Conservation (phyloP, 1,140 invertebrate species). For the Olivierus martensii region DNA sequence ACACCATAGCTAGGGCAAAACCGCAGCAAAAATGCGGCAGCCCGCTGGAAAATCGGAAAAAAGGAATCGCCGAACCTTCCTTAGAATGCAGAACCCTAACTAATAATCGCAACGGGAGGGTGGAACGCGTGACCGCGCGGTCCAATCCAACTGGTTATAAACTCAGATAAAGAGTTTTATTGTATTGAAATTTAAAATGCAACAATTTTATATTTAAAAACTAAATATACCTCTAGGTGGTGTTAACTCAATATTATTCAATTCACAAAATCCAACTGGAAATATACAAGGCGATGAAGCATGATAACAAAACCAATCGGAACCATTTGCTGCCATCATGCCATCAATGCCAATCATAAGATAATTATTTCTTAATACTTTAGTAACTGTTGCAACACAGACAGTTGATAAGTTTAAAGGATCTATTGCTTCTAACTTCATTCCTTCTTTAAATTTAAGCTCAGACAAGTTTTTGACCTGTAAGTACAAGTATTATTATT, state of each 20-base stretch:
- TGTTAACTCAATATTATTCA: slow-evolving; percentile 65
- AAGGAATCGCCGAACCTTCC: no score
- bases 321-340: slow-evolving; percentile 64
- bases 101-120: no score
- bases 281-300: slow-evolving; percentile 85
- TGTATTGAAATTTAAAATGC: no score
- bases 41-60: no score
- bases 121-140: no score
- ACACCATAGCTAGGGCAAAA: no score
- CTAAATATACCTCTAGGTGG: slow-evolving; percentile 60
- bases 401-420: slow-evolving; percentile 86
- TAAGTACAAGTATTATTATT: no score
- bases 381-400: slow-evolving; percentile 88
- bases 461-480: background rate
- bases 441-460: slow-evolving; percentile 57
- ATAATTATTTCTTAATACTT: slow-evolving; percentile 78
- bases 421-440: slow-evolving; percentile 95
- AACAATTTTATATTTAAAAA: no score
- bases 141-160: no score
- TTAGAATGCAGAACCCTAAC: no score
- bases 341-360: slow-evolving; percentile 92
- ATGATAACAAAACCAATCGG: slow-evolving; percentile 95
- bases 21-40: no score
- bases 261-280: slow-evolving; percentile 82
- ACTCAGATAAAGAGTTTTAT: no score